phyloP scores from a whole-genome alignment of 2,797 vertebrate genomes.

The Cirrhinus mrigala region DNA sequence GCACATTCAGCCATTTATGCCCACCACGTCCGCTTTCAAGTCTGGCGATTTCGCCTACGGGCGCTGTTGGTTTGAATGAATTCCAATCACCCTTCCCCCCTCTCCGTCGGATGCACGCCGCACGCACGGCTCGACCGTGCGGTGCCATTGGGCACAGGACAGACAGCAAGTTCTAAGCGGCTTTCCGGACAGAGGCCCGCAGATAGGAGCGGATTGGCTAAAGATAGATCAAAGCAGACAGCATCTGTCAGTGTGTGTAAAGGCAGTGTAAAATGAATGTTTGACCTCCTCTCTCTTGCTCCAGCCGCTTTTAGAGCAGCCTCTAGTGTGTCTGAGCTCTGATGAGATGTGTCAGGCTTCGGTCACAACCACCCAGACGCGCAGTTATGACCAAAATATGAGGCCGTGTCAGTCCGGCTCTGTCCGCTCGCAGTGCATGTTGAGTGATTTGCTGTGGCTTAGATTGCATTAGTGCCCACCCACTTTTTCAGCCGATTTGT shows the following conservation, averaged over 20 bases:
- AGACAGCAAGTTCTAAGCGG: constrained; percentile 61
- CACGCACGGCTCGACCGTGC: constrained; percentile 20
- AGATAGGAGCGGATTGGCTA: constrained; percentile 61
- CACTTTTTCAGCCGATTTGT: neutral
- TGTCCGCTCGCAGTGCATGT: neutral
- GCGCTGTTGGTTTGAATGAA: constrained; percentile 47
- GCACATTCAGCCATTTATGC: constrained; percentile 45
- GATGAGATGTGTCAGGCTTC: constrained; percentile 48
- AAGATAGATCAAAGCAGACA: constrained; percentile 70
- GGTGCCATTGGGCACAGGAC: constrained; percentile 44
- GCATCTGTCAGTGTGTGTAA: constrained; percentile 67
- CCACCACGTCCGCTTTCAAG: constrained; percentile 15
- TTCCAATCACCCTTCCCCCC: constrained; percentile 21
- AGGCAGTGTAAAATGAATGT: constrained; percentile 63
- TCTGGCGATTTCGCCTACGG: constrained; percentile 11
- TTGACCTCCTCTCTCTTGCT: constrained; percentile 61
- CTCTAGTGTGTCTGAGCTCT: constrained; percentile 31
- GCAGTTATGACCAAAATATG: neutral
- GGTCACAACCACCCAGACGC: constrained; percentile 27
- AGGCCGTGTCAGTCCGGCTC: neutral
- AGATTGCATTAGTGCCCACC: neutral
- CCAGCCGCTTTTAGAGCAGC: constrained; percentile 56
- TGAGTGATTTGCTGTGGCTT: constrained; percentile 11
- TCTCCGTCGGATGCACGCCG: constrained; percentile 16
- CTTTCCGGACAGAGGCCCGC: constrained; percentile 60